These are phyloP conservation scores for Erethizon dorsatum DNA, from an alignment of 2,797 vertebrate genomes.

Conservation along the genomic window DNA sequence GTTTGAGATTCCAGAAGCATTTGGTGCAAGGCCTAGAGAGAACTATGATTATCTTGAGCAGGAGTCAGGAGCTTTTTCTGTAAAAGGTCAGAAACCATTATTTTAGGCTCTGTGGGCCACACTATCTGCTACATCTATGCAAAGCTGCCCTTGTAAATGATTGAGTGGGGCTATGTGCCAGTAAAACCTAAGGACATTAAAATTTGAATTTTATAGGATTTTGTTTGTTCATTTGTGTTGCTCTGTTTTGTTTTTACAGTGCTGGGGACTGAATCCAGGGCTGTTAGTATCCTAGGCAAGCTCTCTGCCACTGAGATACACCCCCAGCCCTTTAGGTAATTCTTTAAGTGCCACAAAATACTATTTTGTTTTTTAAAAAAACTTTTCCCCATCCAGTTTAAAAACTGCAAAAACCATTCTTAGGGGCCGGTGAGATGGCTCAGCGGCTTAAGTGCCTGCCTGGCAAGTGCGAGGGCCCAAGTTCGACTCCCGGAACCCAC, in stretches of 20 bases:
- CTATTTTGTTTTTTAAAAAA: constrained; percentile 5
- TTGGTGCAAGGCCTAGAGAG: constrained; percentile 25
- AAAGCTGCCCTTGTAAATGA: not conserved
- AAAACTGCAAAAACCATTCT: not conserved
- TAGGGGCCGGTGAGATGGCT: too few species aligned
- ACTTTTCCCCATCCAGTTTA: not conserved
- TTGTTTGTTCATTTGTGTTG: not conserved
- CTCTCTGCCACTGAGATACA: not conserved
- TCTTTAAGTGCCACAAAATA: constrained; percentile 39
- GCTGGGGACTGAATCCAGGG: not conserved
- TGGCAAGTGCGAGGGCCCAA: too few species aligned
- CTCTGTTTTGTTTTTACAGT: not conserved
- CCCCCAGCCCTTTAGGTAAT: not conserved
- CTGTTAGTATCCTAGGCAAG: not conserved
- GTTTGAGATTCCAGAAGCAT: constrained; percentile 40
- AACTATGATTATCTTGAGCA: constrained; percentile 31
- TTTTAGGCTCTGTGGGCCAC: not conserved
- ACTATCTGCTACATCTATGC: not conserved
- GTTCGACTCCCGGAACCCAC: too few species aligned
- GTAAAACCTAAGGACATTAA: not conserved
- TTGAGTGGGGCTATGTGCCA: not conserved
- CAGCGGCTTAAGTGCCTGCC: too few species aligned
- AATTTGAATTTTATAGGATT: not conserved
- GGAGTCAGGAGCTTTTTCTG: constrained; percentile 42
- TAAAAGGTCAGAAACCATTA: constrained; percentile 3